phyloP scores from a whole-genome alignment of 1,140 invertebrate genomes.

The Trinorchestia longiramus region DNA sequence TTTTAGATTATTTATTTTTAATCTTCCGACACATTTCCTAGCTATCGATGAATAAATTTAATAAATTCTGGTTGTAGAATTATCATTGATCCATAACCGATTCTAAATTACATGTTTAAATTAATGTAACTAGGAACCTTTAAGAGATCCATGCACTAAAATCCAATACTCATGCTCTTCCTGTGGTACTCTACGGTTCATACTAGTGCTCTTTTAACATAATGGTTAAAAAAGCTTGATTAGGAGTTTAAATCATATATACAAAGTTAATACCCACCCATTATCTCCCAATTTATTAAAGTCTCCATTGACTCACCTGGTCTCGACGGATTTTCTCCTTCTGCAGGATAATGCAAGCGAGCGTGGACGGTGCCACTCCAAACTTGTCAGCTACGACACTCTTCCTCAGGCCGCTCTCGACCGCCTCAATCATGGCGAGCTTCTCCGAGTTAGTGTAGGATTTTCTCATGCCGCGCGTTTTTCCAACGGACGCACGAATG shows the following conservation, averaged over 20 bases:
- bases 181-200: too few relatives aligned
- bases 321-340: conserved; percentile 65
- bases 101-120: too few relatives aligned
- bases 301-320: conserved; percentile 56
- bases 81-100: too few relatives aligned
- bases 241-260: too few relatives aligned
- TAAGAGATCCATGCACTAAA: too few relatives aligned
- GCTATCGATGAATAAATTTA: neutral
- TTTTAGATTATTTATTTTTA: neutral
- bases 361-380: conserved; percentile 65
- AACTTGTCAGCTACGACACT: conserved; percentile 64
- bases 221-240: too few relatives aligned
- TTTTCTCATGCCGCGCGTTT: conserved; percentile 47
- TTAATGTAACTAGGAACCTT: too few relatives aligned
- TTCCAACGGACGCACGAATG: conserved; percentile 11
- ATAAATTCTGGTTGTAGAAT: neutral
- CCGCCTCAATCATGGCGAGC: conserved; percentile 66
- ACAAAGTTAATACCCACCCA: too few relatives aligned
- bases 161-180: too few relatives aligned
- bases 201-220: too few relatives aligned
- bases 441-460: conserved; percentile 62
- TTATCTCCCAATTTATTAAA: neutral
- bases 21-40: neutral
- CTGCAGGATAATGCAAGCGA: conserved; percentile 66
- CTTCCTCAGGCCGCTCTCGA: conserved; percentile 64